Evolutionary conservation across 2,888 invertebrate genomes (phyloP), one percentile per base, ranked within the genome.

Genomic region (Drosophila demipolita): DNA sequence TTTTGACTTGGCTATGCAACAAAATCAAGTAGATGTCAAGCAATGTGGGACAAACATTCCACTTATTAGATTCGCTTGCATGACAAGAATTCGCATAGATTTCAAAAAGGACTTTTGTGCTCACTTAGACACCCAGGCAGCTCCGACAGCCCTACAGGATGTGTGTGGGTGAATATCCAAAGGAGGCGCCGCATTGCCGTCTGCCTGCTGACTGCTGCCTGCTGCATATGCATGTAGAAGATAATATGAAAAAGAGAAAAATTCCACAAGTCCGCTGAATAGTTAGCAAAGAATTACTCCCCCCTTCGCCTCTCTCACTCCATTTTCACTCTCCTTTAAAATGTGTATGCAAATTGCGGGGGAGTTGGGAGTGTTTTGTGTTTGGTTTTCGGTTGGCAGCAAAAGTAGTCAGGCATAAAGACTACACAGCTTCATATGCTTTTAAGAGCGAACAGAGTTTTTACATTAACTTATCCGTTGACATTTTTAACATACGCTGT

Each of bases 381-480:
- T 38, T 49, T 29, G 53, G 50, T 38, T 42, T 55, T 32, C n/a
- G 57, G 58, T 42, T 38, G 65, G 58, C 60, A 40, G 54, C 45
- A 33, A 42, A 69, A 77, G 77, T 72, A 75, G 61, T 83, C 73
- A 78, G 78, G 85, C 82, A 73, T 78, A 73, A 85, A 75, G 78
- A 84, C 74, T 86, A 88, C 88, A 82, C 76, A 66, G 82, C 54
- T 75, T 82, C 82, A 74, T 72, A 83, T 80, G 83, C 87, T 88
- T 78, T 82, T 82, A 74, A 82, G 73, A 78, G 23, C 68, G 88
- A 80, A 86, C 86, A 87, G 86, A 86, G 76, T 75, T 83, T 86
- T 42, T 75, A 86, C 88, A 86, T 88, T 87, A 87, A 86, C 88
- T 83, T 87, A 82, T 83, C 81, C 79, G 60, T 45, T 61, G 68